Conservation (phyloP, 2,113 vertebrate genomes). For the Elachura formosa region DNA sequence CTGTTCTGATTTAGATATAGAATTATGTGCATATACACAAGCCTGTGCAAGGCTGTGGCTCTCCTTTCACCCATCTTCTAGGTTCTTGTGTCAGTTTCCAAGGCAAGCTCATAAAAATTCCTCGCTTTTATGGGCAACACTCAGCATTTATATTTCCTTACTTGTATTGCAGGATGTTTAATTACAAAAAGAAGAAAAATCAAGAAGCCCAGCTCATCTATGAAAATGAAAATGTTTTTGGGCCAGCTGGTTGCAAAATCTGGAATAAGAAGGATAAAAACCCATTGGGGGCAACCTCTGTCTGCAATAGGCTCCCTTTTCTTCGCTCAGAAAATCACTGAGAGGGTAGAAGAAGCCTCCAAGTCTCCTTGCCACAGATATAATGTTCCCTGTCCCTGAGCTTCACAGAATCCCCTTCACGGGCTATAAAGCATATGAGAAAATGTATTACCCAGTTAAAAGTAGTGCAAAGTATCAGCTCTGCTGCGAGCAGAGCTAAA, state of each 20-base stretch:
- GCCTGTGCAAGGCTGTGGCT: neutral
- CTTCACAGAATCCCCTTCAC: neutral
- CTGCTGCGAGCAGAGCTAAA: neutral
- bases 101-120: neutral
- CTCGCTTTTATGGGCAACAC: neutral
- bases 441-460: neutral
- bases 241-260: neutral
- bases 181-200: neutral
- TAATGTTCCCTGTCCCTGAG: neutral
- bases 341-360: neutral
- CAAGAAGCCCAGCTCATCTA: neutral
- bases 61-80: neutral
- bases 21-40: neutral
- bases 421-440: neutral
- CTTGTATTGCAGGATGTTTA: neutral
- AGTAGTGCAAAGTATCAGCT: neutral
- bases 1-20: neutral
- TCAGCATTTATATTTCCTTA: neutral
- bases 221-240: neutral
- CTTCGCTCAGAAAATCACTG: fast-evolving
- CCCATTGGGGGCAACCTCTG: fast-evolving
- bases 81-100: neutral
- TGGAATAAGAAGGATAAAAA: neutral
- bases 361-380: neutral
- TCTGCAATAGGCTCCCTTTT: neutral